Evolutionary conservation across 2,113 vertebrate genomes (phyloP).

Genomic region (Tamias sibiricus): DNA sequence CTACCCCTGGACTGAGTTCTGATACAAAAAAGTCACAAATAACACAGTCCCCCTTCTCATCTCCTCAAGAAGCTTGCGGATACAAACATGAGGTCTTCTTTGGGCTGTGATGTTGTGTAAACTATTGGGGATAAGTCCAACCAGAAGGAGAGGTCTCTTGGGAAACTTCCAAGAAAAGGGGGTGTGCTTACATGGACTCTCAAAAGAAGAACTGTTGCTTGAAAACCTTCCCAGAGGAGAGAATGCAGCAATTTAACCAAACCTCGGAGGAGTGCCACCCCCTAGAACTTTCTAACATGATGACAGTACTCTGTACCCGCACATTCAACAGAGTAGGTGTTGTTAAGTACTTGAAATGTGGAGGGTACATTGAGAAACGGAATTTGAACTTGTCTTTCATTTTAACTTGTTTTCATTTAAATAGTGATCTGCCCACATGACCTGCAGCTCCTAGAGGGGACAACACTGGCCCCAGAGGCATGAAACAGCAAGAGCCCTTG

Average conservation of each 20-base stretch:
- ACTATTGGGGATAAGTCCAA: neutral
- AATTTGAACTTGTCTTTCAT: constrained; percentile 3
- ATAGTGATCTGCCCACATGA: neutral
- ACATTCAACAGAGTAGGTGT: neutral
- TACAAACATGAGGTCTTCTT: constrained; percentile 7
- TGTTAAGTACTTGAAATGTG: neutral
- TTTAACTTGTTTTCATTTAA: constrained; percentile 30
- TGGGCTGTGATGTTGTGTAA: neutral
- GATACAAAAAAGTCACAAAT: constrained; percentile 11
- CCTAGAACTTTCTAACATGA: neutral
- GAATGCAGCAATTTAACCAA: neutral
- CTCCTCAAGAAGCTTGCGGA: neutral
- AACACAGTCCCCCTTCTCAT: neutral
- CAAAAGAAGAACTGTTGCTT: neutral
- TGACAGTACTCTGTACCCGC: neutral
- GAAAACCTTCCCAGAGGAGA: neutral
- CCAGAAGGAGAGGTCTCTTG: neutral
- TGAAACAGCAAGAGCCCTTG: neutral
- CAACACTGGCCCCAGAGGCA: neutral
- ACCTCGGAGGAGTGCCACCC: neutral
- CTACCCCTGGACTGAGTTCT: neutral
- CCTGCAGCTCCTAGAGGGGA: neutral
- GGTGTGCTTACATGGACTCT: neutral
- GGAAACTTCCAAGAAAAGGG: neutral
- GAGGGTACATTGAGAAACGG: neutral